Evolutionary conservation across 2,113 vertebrate species (phyloP), one percentile per base, ranked within the genome.

Genomic region (Lipotes vexillifer): DNA sequence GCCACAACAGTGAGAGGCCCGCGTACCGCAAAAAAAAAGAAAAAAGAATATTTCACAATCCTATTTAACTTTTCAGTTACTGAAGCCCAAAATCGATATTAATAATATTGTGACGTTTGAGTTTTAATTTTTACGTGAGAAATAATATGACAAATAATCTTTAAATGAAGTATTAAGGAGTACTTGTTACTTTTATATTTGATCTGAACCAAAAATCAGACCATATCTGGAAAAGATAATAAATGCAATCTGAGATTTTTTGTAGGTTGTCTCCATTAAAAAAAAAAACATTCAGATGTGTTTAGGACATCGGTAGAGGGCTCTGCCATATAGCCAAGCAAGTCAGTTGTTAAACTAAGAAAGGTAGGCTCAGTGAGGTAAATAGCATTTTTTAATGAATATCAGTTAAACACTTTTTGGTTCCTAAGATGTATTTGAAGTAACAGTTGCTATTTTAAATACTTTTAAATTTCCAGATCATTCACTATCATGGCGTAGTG

Each of bases 401-500:
- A 78, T 88, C 11, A 90, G 18, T 78, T 89, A 94, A 91, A 63
- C 14, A 89, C 23, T 65, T 86, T 65, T 89, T 71, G 71, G 29
- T 84, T 85, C n/a, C 71, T 17, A 74, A 66, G 23, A n/a, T 96
- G 27, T 80, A 72, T 92, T 80, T 97, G 44, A 88, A 93, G 13
- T 93, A 33, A 95, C 33, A 92, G n/a, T 90, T 96, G 55, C 52
- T 90, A 36, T 92, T 94, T 69, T 27, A 94, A 95, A 93, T 96
- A 18, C 74, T 46, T 86, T 69, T 33, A 17, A 96, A 9, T 97
- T 97, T 98, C 20, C 97, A 99, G 99, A 99, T 99, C 20, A 98
- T 99, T 98, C 99, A 99, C 98, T 99, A 99, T 97, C 99, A 99
- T 90, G 99, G 99, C 75, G 99, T 99, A 57, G 99, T 99, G 99